Evolutionary conservation across 2,113 vertebrate species (phyloP).

Genomic region (Rhabdornis inornatus): DNA sequence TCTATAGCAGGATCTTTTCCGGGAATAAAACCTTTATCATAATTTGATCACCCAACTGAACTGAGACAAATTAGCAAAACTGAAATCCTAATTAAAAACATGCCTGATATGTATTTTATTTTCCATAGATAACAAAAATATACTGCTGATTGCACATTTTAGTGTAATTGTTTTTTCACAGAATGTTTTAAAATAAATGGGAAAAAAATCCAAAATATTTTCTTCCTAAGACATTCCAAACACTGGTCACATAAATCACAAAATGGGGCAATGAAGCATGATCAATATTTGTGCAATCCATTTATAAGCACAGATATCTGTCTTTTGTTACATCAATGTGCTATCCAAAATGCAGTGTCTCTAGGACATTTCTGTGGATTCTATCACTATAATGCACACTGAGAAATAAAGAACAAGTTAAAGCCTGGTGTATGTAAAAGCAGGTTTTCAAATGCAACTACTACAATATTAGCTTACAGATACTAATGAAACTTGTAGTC

Average conservation of each 20-base stretch:
- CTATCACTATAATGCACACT: neutral
- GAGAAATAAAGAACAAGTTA: conserved; percentile 22
- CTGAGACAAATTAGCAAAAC: neutral
- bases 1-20: neutral
- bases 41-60: neutral
- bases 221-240: neutral
- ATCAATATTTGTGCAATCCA: neutral
- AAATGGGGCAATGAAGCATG: neutral
- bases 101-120: neutral
- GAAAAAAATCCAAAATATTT: neutral
- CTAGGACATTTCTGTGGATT: neutral
- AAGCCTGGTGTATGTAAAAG: neutral
- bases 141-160: neutral
- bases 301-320: neutral
- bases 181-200: neutral
- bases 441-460: neutral
- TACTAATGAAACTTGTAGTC: neutral
- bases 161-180: neutral
- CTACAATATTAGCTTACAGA: neutral
- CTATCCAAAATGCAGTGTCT: neutral
- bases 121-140: neutral
- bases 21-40: neutral
- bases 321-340: neutral
- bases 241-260: neutral
- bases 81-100: neutral